These are phyloP conservation scores for Dipodomys merriami DNA, from an alignment of 2,113 vertebrate genomes.

Conservation along the genomic window DNA sequence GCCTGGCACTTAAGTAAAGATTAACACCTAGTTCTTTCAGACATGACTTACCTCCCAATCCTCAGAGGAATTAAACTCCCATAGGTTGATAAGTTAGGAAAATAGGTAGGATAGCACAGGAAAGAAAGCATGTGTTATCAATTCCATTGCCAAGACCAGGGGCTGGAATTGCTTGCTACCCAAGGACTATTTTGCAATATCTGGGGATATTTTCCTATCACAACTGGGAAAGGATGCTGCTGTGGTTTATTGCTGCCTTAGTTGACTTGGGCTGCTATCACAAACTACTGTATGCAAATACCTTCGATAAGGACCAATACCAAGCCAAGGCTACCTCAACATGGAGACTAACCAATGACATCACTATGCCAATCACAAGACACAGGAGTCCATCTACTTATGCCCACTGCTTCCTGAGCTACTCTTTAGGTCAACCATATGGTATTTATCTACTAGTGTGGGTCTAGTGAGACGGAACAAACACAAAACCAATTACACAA, in stretches of 20 bases:
- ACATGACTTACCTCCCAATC: neutral
- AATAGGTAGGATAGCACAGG: neutral
- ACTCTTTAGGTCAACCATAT: neutral
- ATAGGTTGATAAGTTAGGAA: neutral
- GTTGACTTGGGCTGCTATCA: neutral
- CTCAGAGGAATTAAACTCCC: neutral
- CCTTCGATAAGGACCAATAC: neutral
- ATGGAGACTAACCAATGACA: neutral
- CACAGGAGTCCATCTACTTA: neutral
- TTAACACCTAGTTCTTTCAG: neutral
- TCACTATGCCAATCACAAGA: neutral
- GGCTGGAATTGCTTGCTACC: neutral
- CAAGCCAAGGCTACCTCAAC: neutral
- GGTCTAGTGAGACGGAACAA: neutral
- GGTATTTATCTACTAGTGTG: neutral
- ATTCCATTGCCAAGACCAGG: neutral
- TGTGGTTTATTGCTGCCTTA: neutral
- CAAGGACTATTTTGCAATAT: neutral
- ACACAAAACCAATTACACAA: neutral
- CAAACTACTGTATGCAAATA: neutral
- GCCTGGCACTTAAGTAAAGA: neutral
- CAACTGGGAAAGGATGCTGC: neutral
- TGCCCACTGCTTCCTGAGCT: neutral
- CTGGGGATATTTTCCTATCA: neutral
- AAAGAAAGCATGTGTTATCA: neutral